Evolutionary conservation across 2,888 invertebrate genomes (phyloP), one percentile per base, ranked within the genome.

Genomic region (Trypoxylon attenuatum): DNA sequence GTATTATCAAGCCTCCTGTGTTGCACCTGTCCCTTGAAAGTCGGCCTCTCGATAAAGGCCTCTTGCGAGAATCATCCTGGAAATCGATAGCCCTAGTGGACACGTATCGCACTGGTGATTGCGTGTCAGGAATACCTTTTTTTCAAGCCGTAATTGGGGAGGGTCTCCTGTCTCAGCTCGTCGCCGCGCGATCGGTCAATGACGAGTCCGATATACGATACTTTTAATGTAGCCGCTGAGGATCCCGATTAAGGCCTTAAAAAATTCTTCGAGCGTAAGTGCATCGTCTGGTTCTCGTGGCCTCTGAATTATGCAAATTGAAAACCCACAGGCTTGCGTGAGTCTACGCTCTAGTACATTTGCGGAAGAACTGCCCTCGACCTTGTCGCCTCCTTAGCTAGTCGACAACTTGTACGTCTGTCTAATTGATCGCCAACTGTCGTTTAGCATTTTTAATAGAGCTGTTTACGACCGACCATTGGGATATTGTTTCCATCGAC

Each of bases 1-100:
- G 60, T 74, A 69, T 67, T 74, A 66, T 64, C 65, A 63, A 62
- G 62, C 53, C 55, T 56, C n/a, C 41, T 33, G 22, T 27, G n/a
- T n/a, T n/a, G 60, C 71, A 65, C 65, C 75, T 74, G 73, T 61
- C 73, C 38, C 41, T 50, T 50, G 15, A 41, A 23, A 25, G 25
- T 25, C 61, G 33, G 19, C 51, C 18, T 50, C 4, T 51, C 51
- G 64, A 64, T 58, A 59, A 45, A 25, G 6, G 15, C 19, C 3
- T 18, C 25, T 5, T 18, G 8, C 18, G 2, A 15, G 10, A 22
- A 5, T 43, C 46, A 47, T 60, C 58, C 22, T 49, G 38, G 38
- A 55, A 45, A 47, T 53, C 51, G 56, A 25, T 49, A 45, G 67
- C 2, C 16, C 13, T 4, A 10, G 38, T n/a, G 22, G 13, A 29